Evolutionary conservation across 2,113 vertebrate species (phyloP).

Genomic region (Anthoscopus minutus): DNA sequence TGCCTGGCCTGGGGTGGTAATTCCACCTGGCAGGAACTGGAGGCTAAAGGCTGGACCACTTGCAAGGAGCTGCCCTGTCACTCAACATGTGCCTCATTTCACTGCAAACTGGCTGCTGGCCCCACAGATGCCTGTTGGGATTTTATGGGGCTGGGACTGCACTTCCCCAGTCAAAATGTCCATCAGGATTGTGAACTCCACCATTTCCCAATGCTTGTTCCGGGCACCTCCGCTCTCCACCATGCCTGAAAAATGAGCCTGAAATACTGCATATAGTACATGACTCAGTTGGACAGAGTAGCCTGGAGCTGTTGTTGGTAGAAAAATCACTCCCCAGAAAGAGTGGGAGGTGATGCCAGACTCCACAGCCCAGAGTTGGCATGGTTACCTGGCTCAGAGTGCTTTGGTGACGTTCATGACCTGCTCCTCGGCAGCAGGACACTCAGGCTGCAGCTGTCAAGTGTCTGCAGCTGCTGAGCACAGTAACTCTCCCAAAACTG

Average conservation of each 20-base stretch:
- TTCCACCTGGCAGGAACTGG: not conserved
- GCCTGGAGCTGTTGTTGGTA: not conserved
- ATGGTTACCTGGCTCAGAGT: not conserved
- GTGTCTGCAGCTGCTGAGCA: not conserved
- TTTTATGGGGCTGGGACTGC: not conserved
- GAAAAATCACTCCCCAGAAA: not conserved
- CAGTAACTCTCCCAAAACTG: not conserved
- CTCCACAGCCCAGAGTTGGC: accelerated
- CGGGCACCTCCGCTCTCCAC: not conserved
- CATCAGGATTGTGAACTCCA: not conserved
- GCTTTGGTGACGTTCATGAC: not conserved
- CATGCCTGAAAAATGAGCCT: not conserved
- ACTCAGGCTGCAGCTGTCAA: not conserved
- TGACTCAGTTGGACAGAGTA: not conserved
- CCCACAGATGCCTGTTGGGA: not conserved
- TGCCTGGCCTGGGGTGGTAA: accelerated
- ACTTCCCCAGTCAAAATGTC: not conserved
- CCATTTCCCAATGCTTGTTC: not conserved
- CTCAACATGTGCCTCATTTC: not conserved
- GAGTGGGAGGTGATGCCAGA: not conserved
- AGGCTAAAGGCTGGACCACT: not conserved
- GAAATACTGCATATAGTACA: not conserved
- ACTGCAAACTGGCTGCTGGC: not conserved
- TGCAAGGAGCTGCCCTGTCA: not conserved
- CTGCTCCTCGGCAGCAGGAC: not conserved